Evolutionary conservation across 2,888 invertebrate genomes (phyloP).

Genomic region (Campopleginae sp.): DNA sequence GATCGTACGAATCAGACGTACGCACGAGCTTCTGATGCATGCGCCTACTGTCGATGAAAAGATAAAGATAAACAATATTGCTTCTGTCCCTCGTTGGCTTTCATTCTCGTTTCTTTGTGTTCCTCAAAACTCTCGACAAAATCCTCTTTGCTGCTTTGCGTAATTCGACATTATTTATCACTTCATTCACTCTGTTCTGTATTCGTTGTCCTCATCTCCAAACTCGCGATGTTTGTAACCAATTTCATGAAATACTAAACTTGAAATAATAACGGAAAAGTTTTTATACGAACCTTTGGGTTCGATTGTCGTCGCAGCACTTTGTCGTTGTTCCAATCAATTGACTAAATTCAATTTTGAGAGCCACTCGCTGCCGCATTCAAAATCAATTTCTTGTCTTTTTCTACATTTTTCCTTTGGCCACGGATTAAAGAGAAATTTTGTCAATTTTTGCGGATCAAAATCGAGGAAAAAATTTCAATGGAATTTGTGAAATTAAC

Average conservation of each 20-base stretch:
- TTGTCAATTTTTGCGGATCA: neutral
- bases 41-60: conserved; percentile 74
- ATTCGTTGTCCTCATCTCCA: neutral
- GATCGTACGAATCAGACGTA: conserved; percentile 57
- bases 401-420: conserved; percentile 18
- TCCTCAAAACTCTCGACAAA: conserved; percentile 6
- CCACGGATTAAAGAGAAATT: conserved; percentile 26
- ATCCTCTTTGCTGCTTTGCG: conserved; percentile 16
- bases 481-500: neutral
- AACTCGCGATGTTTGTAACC: conserved; percentile 4
- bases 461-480: neutral
- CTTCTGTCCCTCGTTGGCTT: conserved; percentile 79
- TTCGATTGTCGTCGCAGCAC: neutral
- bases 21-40: conserved; percentile 80
- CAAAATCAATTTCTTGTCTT: neutral
- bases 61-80: conserved; percentile 68
- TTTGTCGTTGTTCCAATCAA: neutral
- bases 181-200: conserved; percentile 8
- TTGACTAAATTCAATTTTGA: neutral
- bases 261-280: neutral
- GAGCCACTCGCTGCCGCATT: no score
- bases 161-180: conserved; percentile 30
- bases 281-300: neutral
- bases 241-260: neutral
- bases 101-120: conserved; percentile 55